These are phyloP conservation scores for Drosophila nigromelanica DNA, from an alignment of 1,140 invertebrate genomes.

Conservation along the genomic window DNA sequence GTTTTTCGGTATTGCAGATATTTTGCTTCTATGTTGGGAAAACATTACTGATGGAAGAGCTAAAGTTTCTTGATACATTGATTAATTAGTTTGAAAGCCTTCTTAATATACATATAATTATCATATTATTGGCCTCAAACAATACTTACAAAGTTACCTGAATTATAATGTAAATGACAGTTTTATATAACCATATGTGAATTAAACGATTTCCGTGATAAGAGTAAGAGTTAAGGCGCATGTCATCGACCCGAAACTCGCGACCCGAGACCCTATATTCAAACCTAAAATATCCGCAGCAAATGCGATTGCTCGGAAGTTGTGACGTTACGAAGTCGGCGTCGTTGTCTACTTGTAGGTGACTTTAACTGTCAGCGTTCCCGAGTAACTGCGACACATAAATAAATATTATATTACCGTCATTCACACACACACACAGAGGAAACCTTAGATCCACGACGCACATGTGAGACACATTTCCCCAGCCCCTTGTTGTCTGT, in stretches of 20 bases:
- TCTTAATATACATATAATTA: too few relatives aligned
- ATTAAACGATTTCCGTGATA: not conserved
- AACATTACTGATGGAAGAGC: too few relatives aligned
- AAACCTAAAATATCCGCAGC: not conserved
- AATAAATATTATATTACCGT: slow-evolving; percentile 79
- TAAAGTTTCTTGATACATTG: too few relatives aligned
- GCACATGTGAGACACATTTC: slow-evolving; percentile 25
- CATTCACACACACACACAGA: slow-evolving; percentile 13
- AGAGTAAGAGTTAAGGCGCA: not conserved
- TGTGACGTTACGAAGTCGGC: slow-evolving; percentile 13
- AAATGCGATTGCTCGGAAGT: not conserved
- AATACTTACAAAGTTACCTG: not conserved
- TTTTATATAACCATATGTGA: not conserved
- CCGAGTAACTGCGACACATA: slow-evolving; percentile 50
- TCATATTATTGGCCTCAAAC: too few relatives aligned
- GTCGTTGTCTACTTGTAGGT: slow-evolving; percentile 42
- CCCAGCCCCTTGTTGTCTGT: not conserved
- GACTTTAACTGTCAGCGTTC: slow-evolving; percentile 47
- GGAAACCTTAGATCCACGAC: slow-evolving; percentile 66
- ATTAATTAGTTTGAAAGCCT: not conserved
- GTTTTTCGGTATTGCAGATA: too few relatives aligned
- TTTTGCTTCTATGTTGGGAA: too few relatives aligned
- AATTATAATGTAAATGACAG: not conserved
- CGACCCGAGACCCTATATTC: not conserved
- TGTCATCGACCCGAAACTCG: slow-evolving; percentile 1